phyloP scores from a whole-genome alignment of 92 coral and sea anemone species.

The Scolanthus callimorphus region DNA sequence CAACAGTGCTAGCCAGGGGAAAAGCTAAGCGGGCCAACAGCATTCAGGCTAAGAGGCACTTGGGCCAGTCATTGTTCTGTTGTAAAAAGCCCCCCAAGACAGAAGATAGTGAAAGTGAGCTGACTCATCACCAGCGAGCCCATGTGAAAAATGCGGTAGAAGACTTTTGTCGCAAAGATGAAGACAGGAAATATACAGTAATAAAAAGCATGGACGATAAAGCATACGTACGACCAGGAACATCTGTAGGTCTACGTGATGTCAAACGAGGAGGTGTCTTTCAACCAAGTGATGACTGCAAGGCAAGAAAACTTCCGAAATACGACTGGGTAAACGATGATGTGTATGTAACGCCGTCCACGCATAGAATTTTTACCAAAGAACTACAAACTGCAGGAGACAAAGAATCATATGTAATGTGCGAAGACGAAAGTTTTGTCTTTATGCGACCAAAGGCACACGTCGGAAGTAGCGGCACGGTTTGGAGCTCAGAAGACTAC shows the following conservation, averaged over 20 bases:
- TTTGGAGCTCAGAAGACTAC: constrained; percentile 39
- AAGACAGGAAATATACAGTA: neutral
- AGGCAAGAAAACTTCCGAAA: neutral
- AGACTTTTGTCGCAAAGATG: too few species aligned
- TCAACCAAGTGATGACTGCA: neutral
- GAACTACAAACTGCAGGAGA: constrained; percentile 35
- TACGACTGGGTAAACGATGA: neutral
- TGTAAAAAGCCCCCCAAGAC: constrained; percentile 17
- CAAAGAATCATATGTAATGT: constrained; percentile 25
- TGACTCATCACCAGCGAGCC: too few species aligned
- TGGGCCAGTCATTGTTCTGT: constrained; percentile 49
- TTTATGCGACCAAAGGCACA: constrained; percentile 56
- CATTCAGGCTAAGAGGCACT: constrained; percentile 57
- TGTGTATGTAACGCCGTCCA: neutral
- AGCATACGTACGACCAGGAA: neutral
- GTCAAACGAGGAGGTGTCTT: neutral
- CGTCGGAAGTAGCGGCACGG: constrained; percentile 43
- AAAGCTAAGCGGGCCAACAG: constrained; percentile 44
- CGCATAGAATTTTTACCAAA: constrained; percentile 30
- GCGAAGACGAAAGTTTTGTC: constrained; percentile 45
- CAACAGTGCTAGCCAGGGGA: too few species aligned
- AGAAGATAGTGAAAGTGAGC: constrained; percentile 30
- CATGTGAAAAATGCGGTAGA: too few species aligned
- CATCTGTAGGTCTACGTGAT: neutral
- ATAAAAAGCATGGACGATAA: neutral